Percentiles rank a stretch among this genome's conserved stretches.
Conservation (phyloP, 35 echinoderm and acorn worm genomes). For the Diadema setosum region DNA sequence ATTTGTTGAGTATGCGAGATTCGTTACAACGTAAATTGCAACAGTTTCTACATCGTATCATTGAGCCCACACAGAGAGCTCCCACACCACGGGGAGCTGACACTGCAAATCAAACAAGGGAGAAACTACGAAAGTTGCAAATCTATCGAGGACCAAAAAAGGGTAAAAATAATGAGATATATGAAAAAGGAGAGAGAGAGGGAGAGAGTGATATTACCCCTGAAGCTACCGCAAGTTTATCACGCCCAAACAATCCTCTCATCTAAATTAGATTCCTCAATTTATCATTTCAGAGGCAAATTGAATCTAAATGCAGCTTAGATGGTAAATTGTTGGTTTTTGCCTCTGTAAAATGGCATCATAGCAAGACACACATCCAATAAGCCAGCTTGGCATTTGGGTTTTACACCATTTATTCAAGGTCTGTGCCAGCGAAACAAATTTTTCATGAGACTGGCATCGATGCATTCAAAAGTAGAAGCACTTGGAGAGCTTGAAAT, state of each 20-base stretch:
- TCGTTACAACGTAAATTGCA: constrained; percentile 24
- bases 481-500: no score
- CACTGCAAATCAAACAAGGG: background rate
- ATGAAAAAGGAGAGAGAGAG: no score
- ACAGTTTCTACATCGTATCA: constrained; percentile 1
- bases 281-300: background rate
- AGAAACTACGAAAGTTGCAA: background rate
- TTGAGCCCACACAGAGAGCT: constrained; percentile 2
- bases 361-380: no score
- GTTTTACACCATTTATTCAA: no score
- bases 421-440: no score
- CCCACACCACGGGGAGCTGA: background rate
- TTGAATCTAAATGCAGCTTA: constrained; percentile 1
- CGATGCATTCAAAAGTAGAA: no score
- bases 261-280: background rate
- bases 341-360: no score
- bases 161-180: background rate
- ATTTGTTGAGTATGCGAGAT: constrained; percentile 13
- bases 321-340: no score
- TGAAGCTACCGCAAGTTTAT: background rate
- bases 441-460: no score
- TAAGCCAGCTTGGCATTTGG: no score
- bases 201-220: no score
- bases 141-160: background rate
- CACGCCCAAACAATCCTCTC: no score